A percentile compares a stretch with the other conserved stretches of the same genome.
phyloP scores from a whole-genome alignment of 1,140 invertebrate species.

The Wiebesia pumilae region DNA sequence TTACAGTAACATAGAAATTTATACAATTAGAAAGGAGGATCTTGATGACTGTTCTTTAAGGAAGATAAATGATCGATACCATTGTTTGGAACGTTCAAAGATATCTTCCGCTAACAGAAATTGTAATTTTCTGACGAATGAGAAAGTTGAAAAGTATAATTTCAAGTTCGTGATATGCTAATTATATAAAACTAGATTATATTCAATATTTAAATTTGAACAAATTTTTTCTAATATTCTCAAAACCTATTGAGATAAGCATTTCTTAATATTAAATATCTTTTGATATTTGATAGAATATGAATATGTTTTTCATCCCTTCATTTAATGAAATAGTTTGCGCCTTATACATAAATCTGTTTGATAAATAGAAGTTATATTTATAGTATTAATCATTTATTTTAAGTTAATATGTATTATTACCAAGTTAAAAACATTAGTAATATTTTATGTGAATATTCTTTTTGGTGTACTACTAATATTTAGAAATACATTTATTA shows the following conservation, averaged over 20 bases:
- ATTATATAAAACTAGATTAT: not conserved
- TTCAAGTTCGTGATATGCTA: not conserved
- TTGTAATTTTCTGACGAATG: not conserved
- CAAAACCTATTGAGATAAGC: not conserved
- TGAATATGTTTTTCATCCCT: too few species aligned
- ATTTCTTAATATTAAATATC: not conserved
- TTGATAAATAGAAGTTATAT: too few species aligned
- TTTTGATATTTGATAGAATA: too few species aligned
- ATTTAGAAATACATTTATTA: too few species aligned
- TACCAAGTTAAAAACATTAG: too few species aligned
- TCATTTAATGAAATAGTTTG: too few species aligned
- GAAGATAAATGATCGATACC: not conserved
- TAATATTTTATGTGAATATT: too few species aligned
- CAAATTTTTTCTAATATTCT: not conserved
- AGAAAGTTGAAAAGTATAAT: slow-evolving; percentile 10
- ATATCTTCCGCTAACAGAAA: not conserved
- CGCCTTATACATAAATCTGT: too few species aligned
- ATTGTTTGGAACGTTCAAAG: not conserved
- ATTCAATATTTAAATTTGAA: not conserved
- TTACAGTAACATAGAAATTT: not conserved
- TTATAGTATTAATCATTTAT: too few species aligned
- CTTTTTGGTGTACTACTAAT: too few species aligned
- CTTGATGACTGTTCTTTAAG: not conserved
- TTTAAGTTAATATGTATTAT: too few species aligned
- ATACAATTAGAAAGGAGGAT: not conserved